Evolutionary conservation across 2,113 vertebrate genomes (phyloP).

Genomic region (Notothenia coriiceps): DNA sequence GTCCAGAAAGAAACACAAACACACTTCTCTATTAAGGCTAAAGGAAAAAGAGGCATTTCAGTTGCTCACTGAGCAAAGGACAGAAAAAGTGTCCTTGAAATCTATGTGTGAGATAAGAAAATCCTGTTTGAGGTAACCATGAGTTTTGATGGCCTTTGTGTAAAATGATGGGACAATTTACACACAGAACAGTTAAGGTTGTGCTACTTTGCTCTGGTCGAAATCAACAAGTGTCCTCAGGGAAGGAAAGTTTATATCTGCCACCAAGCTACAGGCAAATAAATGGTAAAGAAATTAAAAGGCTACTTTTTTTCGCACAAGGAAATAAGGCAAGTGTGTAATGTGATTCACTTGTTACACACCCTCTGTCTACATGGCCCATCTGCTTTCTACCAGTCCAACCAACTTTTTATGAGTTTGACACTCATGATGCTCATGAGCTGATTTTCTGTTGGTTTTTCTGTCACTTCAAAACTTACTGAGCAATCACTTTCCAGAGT

Average conservation of each 20-base stretch:
- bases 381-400: background rate
- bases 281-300: background rate
- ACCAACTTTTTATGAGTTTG: background rate
- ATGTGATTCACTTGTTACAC: background rate
- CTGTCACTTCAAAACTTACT: slow-evolving; percentile 30
- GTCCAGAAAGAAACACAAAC: slow-evolving; percentile 6
- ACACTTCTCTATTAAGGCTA: background rate
- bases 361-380: background rate
- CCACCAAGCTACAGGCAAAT: background rate
- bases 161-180: background rate
- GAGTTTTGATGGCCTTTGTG: background rate
- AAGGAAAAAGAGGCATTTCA: background rate
- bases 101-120: background rate
- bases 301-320: background rate
- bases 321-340: background rate
- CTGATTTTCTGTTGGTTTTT: slow-evolving; percentile 2
- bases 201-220: background rate
- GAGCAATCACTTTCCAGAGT: slow-evolving; percentile 33
- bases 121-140: background rate
- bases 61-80: background rate
- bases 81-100: background rate
- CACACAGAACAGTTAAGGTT: background rate
- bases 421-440: background rate
- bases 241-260: background rate
- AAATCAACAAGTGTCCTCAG: background rate